phyloP scores from a whole-genome alignment of 1,140 invertebrate genomes.

The Calosoma granatense region DNA sequence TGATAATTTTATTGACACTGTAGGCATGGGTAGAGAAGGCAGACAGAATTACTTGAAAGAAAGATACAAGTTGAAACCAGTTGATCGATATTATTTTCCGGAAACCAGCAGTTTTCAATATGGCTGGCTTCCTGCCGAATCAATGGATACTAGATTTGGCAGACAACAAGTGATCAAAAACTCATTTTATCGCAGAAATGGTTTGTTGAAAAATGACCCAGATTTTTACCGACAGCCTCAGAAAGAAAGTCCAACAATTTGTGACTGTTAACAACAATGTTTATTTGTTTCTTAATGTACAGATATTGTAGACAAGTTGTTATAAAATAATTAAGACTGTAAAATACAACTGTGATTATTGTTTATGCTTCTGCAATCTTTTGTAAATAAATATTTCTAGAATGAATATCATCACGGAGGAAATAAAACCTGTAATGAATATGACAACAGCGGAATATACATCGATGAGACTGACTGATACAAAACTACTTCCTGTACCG shows the following conservation, averaged over 20 bases:
- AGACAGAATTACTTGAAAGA: constrained; percentile 23
- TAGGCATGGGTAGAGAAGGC: constrained; percentile 20
- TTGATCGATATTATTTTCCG: constrained; percentile 29
- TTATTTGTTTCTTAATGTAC: no score
- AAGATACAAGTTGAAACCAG: constrained; percentile 25
- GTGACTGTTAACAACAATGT: constrained; percentile 14
- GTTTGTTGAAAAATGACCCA: constrained; percentile 27
- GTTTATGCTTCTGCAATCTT: no score
- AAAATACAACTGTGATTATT: no score
- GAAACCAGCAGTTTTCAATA: constrained; percentile 28
- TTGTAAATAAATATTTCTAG: constrained; percentile 19
- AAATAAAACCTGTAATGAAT: constrained; percentile 20
- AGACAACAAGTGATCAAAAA: constrained; percentile 28
- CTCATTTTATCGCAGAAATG: constrained; percentile 29
- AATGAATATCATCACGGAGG: constrained; percentile 18
- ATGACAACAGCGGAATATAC: constrained; percentile 26
- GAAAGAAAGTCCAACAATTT: constrained; percentile 25
- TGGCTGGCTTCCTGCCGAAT: constrained; percentile 31
- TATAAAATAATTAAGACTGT: no score
- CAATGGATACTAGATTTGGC: constrained; percentile 21
- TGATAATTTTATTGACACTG: no score
- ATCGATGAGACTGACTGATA: constrained; percentile 31
- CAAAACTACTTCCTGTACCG: constrained; percentile 26
- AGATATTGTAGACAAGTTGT: no score
- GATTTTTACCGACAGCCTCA: constrained; percentile 30